Percentiles rank a stretch among this genome's conserved stretches.
These are phyloP conservation scores for Apomyelois bistriatella DNA, from an alignment of 2,888 invertebrate genomes.

Conservation along the genomic window DNA sequence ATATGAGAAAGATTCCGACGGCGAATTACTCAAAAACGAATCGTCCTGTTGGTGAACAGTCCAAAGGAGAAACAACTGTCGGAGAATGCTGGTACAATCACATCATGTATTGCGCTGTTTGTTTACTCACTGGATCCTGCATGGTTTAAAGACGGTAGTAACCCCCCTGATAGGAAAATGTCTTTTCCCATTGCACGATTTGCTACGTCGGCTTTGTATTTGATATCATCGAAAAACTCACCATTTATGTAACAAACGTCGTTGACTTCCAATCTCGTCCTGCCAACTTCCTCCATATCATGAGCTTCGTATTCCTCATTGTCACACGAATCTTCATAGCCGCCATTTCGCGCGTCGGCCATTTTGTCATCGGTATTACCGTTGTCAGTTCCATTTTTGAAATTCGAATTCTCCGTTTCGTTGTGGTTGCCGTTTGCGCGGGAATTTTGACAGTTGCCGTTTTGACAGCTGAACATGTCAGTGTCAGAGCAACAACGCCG, in stretches of 20 bases:
- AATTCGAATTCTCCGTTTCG: not conserved
- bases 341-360: conserved; percentile 24
- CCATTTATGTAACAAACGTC: conserved; percentile 98
- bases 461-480: conserved; percentile 33
- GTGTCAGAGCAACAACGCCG: conserved; percentile 42
- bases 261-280: conserved; percentile 84
- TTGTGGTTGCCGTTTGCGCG: conserved; percentile 10
- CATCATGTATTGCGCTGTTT: too few species aligned
- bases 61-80: too few species aligned
- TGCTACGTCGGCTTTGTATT: too few species aligned
- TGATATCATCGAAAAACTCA: too few species aligned
- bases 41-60: too few species aligned
- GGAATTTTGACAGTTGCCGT: conserved; percentile 28
- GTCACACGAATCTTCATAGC: conserved; percentile 17
- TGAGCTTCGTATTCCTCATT: conserved; percentile 50
- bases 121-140: too few species aligned
- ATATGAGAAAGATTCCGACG: too few species aligned
- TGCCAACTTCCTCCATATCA: conserved; percentile 83
- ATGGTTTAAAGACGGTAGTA: too few species aligned
- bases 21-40: too few species aligned
- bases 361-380: conserved; percentile 3
- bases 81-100: too few species aligned
- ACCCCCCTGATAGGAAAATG: too few species aligned
- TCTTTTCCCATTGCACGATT: too few species aligned
- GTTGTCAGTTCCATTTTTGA: not conserved